These are phyloP conservation scores for Dromaius novaehollandiae DNA, from an alignment of 2,113 vertebrate genomes.

Conservation along the genomic window DNA sequence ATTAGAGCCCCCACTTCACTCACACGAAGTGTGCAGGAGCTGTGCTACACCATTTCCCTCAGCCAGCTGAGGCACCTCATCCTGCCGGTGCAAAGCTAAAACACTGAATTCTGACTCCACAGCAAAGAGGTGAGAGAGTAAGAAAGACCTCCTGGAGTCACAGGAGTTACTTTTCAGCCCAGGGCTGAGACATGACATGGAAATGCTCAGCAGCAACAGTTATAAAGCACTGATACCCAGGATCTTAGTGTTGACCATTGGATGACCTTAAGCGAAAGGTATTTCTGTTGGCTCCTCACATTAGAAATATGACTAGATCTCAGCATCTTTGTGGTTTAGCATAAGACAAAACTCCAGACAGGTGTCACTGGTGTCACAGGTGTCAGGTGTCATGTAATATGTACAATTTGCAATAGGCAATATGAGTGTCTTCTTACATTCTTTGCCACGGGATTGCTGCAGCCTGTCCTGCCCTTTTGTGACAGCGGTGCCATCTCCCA, in stretches of 20 bases:
- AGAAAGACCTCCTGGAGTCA: neutral
- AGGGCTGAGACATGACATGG: neutral
- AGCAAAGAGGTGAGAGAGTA: neutral
- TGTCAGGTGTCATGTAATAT: neutral
- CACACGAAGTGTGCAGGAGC: neutral
- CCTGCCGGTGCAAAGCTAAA: neutral
- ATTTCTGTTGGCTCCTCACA: neutral
- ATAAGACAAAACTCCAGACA: fast-evolving
- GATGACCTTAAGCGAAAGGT: neutral
- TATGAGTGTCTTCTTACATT: fast-evolving
- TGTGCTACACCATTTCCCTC: neutral
- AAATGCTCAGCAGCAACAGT: neutral
- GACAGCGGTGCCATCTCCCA: neutral
- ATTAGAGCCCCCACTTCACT: neutral
- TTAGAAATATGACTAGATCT: neutral
- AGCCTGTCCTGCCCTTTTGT: neutral
- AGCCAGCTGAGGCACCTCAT: neutral
- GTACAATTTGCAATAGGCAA: neutral
- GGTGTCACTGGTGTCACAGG: no score
- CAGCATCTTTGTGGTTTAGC: fast-evolving
- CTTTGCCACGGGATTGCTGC: fast-evolving
- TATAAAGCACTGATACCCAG: neutral
- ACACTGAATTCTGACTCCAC: neutral
- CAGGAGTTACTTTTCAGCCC: neutral
- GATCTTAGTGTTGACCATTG: neutral